Percentiles rank a stretch among this genome's conserved stretches.
Evolutionary conservation across 2,888 invertebrate species (phyloP).

Genomic region (Sphaeridia pumilis): DNA sequence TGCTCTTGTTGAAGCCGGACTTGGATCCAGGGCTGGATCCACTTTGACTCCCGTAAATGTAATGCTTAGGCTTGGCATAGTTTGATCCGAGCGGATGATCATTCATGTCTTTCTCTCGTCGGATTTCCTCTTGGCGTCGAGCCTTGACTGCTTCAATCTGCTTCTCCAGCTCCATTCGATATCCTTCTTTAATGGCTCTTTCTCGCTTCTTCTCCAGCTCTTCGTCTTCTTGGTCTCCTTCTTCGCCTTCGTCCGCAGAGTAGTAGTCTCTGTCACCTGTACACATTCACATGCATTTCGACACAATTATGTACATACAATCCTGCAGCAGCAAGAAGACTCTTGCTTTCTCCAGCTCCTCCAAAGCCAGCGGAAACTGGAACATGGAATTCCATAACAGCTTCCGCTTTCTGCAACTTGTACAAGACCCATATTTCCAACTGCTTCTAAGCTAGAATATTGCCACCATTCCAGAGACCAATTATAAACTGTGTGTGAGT

Average conservation of each 20-base stretch:
- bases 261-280: background rate
- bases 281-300: background rate
- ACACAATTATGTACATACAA: no score
- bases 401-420: background rate
- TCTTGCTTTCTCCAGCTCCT: no score
- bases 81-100: conserved; percentile 26
- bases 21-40: background rate
- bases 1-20: conserved; percentile 2
- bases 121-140: conserved; percentile 19
- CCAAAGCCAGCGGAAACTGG: no score
- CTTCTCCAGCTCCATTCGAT: conserved; percentile 24
- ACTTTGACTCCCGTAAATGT: no score
- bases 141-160: conserved; percentile 23
- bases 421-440: no score
- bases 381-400: background rate
- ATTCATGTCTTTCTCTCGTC: conserved; percentile 16
- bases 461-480: no score
- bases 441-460: no score
- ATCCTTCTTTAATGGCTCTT: conserved; percentile 20
- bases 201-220: no score
- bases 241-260: background rate
- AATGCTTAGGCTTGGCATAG: conserved; percentile 9
- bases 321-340: no score
- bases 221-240: no score
- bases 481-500: no score